Base-by-base conservation (phyloP, 1,140 invertebrate species). In the Drosophila parvula region DNA sequence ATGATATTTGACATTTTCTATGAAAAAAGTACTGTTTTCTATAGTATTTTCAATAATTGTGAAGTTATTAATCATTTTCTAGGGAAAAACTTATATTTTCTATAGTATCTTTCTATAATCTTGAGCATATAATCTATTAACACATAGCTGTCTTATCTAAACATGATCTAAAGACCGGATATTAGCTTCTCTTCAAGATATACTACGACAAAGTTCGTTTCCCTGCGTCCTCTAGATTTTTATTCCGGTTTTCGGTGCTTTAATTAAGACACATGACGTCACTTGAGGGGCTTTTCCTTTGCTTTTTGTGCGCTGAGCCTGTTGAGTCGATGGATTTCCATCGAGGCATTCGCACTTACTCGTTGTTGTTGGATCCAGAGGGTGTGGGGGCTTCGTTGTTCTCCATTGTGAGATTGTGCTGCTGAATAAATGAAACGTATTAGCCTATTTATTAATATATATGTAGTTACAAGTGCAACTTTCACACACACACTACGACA, bases 321-420 rank as follows among this genome's bases (percentile, higher is more conserved):
- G 59, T 57, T 34, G 40, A 57, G 59, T 47, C 56, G 45, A 41
- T 47, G 34, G 38, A 43, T 41, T 41, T 40, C 47, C 62, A 65
- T 48, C 45, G 16, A 10, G 30, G 43, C 16, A 5, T 22, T 57
- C 18, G n/a, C 27, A 53, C 84, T 90, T 89, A 89, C 84, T 89
- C 84, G 82, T 90, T 79, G 44, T 56, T 83, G 41, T 84, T 89
- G 40, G 84, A 84, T 34, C 84, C 84, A 28, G 84, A 88, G 48
- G 84, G 85, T 55, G 84, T 62, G 58, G 84, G 81, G 34, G 67
- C 62, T 56, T 90, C 84, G 70, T 89, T 89, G 67, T 89, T 89
- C 74, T 89, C 85, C 85, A 90, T 89, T 51, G 61, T 69, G 69
- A 59, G 32, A 30, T 18, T 43, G 34, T 44, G 53, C 48, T 43